A percentile compares a stretch with the other conserved stretches of the same genome.
phyloP scores from a whole-genome alignment of 2,797 vertebrate genomes.

The Coreius guichenoti region DNA sequence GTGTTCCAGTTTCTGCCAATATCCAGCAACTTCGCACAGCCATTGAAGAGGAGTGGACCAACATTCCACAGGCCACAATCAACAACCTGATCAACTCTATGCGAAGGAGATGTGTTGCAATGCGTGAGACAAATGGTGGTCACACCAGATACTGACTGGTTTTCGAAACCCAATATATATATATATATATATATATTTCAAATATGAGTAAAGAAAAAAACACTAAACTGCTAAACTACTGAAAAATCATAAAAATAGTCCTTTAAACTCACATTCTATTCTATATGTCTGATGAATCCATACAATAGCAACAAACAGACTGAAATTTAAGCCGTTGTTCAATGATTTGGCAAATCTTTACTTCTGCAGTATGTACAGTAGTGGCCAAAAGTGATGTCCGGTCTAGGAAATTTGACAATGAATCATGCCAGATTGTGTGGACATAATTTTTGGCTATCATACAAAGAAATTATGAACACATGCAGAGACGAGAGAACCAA shows the following conservation, averaged over 20 bases:
- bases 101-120: too few species aligned
- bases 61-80: too few species aligned
- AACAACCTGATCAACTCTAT: too few species aligned
- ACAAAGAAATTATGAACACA: neutral
- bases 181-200: too few species aligned
- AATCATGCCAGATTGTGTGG: neutral
- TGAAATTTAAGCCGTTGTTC: neutral
- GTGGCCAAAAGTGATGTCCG: neutral
- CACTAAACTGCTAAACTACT: neutral
- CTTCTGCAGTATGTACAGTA: neutral
- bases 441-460: neutral
- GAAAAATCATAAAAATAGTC: neutral
- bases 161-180: too few species aligned
- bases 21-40: too few species aligned
- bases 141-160: too few species aligned
- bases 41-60: too few species aligned
- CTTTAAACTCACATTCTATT: neutral
- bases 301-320: neutral
- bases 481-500: neutral
- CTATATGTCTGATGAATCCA: neutral
- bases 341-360: too few species aligned
- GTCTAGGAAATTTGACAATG: neutral
- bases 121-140: too few species aligned
- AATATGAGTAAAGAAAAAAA: neutral
- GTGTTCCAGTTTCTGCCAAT: too few species aligned